A percentile compares a stretch with the other conserved stretches of the same genome.
Conservation (phyloP, 1,140 invertebrate species). For the Amyelois transitella region DNA sequence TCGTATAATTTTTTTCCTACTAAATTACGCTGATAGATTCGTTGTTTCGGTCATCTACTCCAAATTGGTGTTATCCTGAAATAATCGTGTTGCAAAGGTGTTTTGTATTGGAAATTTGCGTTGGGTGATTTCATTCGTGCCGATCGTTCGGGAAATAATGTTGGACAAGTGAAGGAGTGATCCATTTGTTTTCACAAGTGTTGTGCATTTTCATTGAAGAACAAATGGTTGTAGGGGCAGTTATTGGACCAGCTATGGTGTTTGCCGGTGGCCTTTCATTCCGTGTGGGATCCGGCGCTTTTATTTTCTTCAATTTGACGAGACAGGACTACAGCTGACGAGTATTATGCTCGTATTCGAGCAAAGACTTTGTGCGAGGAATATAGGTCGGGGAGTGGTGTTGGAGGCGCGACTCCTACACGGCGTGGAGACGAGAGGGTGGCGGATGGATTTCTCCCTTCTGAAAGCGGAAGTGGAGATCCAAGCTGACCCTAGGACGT, state of each 20-base stretch:
- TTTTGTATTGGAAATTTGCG: slow-evolving; percentile 2
- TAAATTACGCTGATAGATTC: slow-evolving; percentile 37
- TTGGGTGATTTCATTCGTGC: neutral
- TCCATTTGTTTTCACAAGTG: slow-evolving; percentile 12
- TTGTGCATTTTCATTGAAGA: slow-evolving; percentile 21
- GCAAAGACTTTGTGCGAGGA: slow-evolving; percentile 61
- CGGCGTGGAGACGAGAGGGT: slow-evolving; percentile 52
- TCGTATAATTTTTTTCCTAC: slow-evolving; percentile 33
- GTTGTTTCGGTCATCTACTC: slow-evolving; percentile 18
- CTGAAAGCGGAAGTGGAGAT: slow-evolving; percentile 62
- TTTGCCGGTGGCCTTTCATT: slow-evolving; percentile 38
- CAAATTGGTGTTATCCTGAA: slow-evolving; percentile 39
- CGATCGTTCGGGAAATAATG: slow-evolving; percentile 41
- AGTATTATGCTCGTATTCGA: slow-evolving; percentile 68
- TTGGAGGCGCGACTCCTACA: slow-evolving; percentile 54
- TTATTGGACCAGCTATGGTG: slow-evolving; percentile 57
- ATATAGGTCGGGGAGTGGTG: slow-evolving; percentile 51
- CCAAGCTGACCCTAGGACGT: slow-evolving; percentile 54
- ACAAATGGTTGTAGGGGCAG: slow-evolving; percentile 62
- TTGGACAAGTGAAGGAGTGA: slow-evolving; percentile 60
- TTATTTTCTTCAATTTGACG: slow-evolving; percentile 63
- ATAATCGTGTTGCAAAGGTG: slow-evolving; percentile 2
- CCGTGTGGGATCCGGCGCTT: slow-evolving; percentile 53
- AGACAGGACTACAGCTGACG: slow-evolving; percentile 71
- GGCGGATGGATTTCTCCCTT: slow-evolving; percentile 63